These are phyloP conservation scores for Lepus europaeus DNA, from an alignment of 2,113 vertebrate genomes.

Conservation along the genomic window DNA sequence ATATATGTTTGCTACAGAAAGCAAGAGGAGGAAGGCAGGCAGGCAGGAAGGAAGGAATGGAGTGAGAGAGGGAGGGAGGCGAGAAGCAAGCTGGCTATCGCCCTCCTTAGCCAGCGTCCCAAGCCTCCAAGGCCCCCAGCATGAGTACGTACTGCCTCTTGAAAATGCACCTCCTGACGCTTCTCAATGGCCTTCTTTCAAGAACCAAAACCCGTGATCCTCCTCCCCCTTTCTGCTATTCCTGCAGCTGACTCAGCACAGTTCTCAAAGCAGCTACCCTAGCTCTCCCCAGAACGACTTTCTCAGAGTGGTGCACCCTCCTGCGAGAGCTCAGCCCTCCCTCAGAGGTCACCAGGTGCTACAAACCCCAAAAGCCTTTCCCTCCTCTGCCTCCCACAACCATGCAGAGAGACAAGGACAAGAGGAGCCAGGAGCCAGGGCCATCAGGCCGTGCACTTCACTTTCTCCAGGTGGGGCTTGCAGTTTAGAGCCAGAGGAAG, in stretches of 20 bases:
- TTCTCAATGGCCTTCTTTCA: not conserved
- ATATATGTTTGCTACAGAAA: not conserved
- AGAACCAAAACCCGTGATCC: not conserved
- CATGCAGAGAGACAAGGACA: not conserved
- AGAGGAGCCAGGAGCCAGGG: not conserved
- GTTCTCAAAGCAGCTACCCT: not conserved
- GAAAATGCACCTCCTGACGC: not conserved
- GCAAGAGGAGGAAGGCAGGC: not conserved
- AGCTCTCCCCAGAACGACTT: not conserved
- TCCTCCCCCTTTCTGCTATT: not conserved
- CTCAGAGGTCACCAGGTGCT: not conserved
- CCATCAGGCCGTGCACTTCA: rapidly evolving
- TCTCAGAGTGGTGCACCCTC: not conserved
- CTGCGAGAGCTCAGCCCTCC: not conserved
- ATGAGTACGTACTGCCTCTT: not conserved
- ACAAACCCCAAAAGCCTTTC: not conserved
- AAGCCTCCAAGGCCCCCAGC: not conserved
- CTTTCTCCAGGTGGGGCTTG: not conserved
- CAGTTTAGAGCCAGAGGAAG: not conserved
- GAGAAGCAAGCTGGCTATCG: too few relatives aligned
- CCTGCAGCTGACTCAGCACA: not conserved
- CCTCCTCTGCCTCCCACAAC: not conserved
- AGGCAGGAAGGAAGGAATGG: not conserved
- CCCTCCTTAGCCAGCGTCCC: not conserved
- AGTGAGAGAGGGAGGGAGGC: too few relatives aligned